Evolutionary conservation across 1,140 invertebrate species (phyloP).

Genomic region (Thaumetopoea pityocampa): DNA sequence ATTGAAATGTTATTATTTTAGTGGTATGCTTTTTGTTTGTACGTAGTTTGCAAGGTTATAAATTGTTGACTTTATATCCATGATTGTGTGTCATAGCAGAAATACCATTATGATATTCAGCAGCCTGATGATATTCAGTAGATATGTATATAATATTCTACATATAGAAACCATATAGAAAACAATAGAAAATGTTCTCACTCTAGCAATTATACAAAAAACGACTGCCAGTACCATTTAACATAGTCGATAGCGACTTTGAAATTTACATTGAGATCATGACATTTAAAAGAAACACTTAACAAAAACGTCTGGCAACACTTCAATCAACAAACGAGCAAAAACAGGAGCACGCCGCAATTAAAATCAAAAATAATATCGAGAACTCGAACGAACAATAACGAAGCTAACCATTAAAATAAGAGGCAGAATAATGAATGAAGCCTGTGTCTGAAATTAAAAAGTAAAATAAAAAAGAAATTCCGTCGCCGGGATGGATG

Average conservation of each 20-base stretch:
- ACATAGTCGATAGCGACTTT: not conserved
- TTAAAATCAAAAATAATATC: constrained; percentile 65
- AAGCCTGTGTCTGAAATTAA: constrained; percentile 52
- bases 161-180: no score
- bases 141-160: no score
- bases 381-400: constrained; percentile 54
- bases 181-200: no score
- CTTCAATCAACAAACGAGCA: constrained; percentile 31
- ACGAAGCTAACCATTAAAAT: constrained; percentile 72
- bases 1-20: constrained; percentile 65
- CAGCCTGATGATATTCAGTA: no score
- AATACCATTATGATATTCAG: no score
- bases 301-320: constrained; percentile 29
- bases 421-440: constrained; percentile 70
- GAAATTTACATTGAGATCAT: constrained; percentile 8
- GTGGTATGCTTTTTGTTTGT: constrained; percentile 8
- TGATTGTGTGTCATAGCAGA: no score
- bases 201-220: no score
- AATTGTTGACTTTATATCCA: no score
- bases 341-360: constrained; percentile 39
- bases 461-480: constrained; percentile 31
- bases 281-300: constrained; percentile 6
- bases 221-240: not conserved
- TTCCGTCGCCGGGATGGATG: constrained; percentile 47
- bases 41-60: not conserved